Conservation (phyloP, 1,140 invertebrate species). For the Dendrolimus punctatus region DNA sequence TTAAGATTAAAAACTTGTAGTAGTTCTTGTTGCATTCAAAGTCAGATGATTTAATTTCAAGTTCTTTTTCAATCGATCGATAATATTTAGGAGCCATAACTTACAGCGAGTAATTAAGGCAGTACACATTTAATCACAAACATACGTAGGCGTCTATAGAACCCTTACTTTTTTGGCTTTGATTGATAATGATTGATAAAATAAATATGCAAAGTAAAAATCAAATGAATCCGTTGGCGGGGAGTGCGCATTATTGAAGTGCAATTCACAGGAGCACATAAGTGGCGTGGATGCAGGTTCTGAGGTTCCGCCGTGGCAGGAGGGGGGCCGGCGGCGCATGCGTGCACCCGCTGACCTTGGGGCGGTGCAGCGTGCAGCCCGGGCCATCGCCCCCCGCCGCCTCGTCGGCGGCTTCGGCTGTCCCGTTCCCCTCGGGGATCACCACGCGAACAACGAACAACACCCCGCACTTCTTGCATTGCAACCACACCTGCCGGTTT, state of each 20-base stretch:
- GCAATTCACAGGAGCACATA: slow-evolving; percentile 44
- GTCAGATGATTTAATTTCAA: too few species aligned
- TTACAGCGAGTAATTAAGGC: too few species aligned
- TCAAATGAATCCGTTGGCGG: slow-evolving; percentile 2
- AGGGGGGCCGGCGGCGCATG: slow-evolving; percentile 37
- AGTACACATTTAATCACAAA: too few species aligned
- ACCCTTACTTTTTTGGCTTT: too few species aligned
- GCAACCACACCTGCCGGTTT: slow-evolving; percentile 56
- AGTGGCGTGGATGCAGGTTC: slow-evolving; percentile 38
- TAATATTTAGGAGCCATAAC: too few species aligned
- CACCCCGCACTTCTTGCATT: slow-evolving; percentile 30
- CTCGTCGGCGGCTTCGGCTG: slow-evolving; percentile 8
- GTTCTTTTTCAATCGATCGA: too few species aligned
- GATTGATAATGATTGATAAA: too few species aligned
- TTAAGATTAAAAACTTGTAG: too few species aligned
- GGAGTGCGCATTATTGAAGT: slow-evolving; percentile 29
- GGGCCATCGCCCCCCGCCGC: slow-evolving; percentile 13
- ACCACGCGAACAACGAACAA: slow-evolving; percentile 18
- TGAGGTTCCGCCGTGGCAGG: slow-evolving; percentile 13
- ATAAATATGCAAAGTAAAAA: background rate
- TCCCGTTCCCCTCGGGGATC: slow-evolving; percentile 5
- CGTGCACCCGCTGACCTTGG: slow-evolving; percentile 60
- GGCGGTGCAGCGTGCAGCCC: slow-evolving; percentile 54
- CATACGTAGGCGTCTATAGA: too few species aligned
- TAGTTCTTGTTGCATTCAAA: too few species aligned